Base-by-base conservation (phyloP, 2,113 vertebrate genomes). In the Lophura nycthemera region DNA sequence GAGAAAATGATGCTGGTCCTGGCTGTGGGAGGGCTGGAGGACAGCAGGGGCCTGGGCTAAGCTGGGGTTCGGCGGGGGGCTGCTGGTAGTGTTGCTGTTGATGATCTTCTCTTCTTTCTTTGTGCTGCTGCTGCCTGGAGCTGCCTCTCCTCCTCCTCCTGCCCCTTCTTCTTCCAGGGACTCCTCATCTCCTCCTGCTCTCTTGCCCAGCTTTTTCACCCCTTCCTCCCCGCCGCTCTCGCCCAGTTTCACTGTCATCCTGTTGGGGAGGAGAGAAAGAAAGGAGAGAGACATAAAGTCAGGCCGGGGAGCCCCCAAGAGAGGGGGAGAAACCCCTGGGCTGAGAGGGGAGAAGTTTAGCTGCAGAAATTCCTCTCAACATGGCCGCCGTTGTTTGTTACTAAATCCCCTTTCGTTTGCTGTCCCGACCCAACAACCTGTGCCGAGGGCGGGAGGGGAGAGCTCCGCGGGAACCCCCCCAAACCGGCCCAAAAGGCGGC, bases 301-400 rank as follows among this genome's bases (percentile, higher is more conserved):
- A 96, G 82, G 56, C 71, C 86, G 42, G 29, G 36, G 22, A 88
- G 61, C 11, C 77, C 88, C 74, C 74, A 75, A 54, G 78, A 85
- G 60, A 83, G 57, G 90, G 71, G 91, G 47, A 94, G 78, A 95
- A 96, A 95, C 93, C 95, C 95, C 91, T 81, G 96, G 91, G 92
- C 89, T 84, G 86, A 69, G 90, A 96, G 90, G 95, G 90, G 94
- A 97, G 95, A 97, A 98, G 92, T 97, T 97, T 97, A 92, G 96
- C 96, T 93, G 96, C 97, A 94, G 88, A 97, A 98, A 97, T 97
- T 98, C 98, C 97, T 97, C 98, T 98, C 99, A 99, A 99, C 99
- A 99, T 99, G 99, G 99, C 99, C 98, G 99, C 99, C 99, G 98
- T 99, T 99, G 99, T 99, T 99, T 99, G 99, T 99, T 98, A 98